Percentiles rank a stretch among this genome's conserved stretches.
Evolutionary conservation across 2,113 vertebrate species (phyloP).

Genomic region (Lonchura striata): DNA sequence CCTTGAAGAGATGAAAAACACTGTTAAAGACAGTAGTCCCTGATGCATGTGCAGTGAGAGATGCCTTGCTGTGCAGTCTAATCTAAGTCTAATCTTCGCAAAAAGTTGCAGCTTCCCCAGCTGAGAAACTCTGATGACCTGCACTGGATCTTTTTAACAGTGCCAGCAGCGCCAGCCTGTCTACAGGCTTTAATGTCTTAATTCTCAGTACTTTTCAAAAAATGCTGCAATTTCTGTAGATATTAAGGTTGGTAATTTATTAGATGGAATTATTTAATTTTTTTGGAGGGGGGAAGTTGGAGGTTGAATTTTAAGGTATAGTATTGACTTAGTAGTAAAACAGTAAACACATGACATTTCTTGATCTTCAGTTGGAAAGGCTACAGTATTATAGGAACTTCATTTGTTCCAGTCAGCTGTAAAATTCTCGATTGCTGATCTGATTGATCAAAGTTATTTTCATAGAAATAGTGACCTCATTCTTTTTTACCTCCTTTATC

Average conservation of each 20-base stretch:
- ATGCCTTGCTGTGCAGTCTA: background rate
- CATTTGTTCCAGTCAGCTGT: background rate
- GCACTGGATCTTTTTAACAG: background rate
- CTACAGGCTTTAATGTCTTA: background rate
- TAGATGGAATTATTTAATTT: background rate
- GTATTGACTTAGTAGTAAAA: background rate
- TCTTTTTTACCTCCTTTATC: background rate
- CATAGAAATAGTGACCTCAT: background rate
- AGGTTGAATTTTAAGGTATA: background rate
- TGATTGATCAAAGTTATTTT: background rate
- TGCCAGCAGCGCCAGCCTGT: background rate
- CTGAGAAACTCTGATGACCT: background rate
- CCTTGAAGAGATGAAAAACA: background rate
- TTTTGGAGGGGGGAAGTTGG: rapidly evolving
- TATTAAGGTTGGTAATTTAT: background rate
- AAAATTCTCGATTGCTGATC: background rate
- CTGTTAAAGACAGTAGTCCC: background rate
- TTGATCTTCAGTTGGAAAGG: background rate
- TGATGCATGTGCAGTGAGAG: background rate
- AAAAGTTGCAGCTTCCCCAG: background rate
- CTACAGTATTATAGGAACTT: background rate
- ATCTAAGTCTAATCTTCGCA: background rate
- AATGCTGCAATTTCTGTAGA: background rate
- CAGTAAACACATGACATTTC: background rate
- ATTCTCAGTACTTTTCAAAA: background rate